These are phyloP conservation scores for sheep (Ovis aries) DNA, from an alignment of 2,113 vertebrate genomes.

Conservation along the genomic window DNA sequence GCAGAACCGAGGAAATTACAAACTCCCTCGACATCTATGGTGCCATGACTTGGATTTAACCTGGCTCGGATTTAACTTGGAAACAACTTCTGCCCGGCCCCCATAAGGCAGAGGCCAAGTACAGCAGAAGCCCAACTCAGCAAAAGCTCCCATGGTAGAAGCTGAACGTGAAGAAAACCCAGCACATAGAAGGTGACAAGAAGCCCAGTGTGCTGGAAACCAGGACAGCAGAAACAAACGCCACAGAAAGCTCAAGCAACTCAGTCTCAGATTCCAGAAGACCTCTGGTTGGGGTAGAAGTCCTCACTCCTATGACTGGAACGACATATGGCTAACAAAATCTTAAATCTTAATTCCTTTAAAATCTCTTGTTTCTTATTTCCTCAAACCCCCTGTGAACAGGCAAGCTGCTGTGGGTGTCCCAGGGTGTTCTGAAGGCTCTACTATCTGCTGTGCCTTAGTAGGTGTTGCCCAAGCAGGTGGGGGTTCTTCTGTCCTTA, in stretches of 20 bases:
- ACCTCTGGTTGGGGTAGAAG: neutral
- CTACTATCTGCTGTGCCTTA: neutral
- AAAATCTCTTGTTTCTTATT: neutral
- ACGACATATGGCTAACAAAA: neutral
- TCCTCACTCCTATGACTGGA: neutral
- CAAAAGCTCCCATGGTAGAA: neutral
- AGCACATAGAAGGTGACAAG: neutral
- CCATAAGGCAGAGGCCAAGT: neutral
- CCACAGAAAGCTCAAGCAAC: neutral
- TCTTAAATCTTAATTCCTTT: neutral
- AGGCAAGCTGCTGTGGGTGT: rapidly evolving
- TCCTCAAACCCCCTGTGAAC: neutral
- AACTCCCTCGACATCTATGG: neutral
- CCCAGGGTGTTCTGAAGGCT: neutral
- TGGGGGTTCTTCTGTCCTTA: neutral
- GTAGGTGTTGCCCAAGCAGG: neutral
- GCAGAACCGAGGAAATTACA: neutral
- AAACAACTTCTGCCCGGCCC: rapidly evolving
- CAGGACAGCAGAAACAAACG: neutral
- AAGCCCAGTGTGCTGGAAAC: neutral
- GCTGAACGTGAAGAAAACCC: neutral
- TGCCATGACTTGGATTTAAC: neutral
- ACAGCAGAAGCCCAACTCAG: neutral
- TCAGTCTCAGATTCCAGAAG: neutral
- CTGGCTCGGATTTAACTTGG: neutral